Percentiles rank a stretch among this genome's conserved stretches.
phyloP scores from a whole-genome alignment of 2,113 vertebrate genomes.

The Dinomys branickii region DNA sequence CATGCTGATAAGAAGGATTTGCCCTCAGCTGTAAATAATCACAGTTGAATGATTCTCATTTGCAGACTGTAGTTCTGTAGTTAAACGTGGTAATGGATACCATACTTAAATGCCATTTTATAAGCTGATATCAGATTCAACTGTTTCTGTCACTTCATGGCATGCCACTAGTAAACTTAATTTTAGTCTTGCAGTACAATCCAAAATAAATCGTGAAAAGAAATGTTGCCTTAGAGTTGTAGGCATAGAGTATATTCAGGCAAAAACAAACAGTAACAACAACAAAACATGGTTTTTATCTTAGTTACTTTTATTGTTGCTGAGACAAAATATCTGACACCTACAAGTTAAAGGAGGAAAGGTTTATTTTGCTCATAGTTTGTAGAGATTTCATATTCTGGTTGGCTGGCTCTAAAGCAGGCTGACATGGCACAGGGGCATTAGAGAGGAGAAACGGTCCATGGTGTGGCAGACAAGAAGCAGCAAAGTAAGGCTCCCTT shows the following conservation, averaged over 20 bases:
- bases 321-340: neutral
- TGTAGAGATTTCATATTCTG: neutral
- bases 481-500: neutral
- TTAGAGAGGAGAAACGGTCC: neutral
- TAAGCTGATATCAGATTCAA: conserved; percentile 1
- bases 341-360: neutral
- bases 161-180: neutral
- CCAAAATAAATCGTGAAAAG: neutral
- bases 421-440: neutral
- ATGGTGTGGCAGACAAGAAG: neutral
- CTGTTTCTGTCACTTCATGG: neutral
- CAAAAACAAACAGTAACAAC: neutral
- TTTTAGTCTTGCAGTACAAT: neutral
- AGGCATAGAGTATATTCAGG: neutral
- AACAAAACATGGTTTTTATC: neutral
- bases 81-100: neutral
- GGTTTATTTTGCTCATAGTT: neutral
- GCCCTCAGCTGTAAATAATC: conserved; percentile 52
- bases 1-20: conserved; percentile 32
- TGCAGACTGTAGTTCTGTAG: conserved; percentile 31
- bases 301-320: neutral
- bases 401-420: neutral
- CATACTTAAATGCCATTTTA: conserved; percentile 41
- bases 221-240: neutral
- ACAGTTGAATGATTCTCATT: conserved; percentile 45